phyloP scores from a whole-genome alignment of 1,140 invertebrate species.

The Bombyx mandarina region DNA sequence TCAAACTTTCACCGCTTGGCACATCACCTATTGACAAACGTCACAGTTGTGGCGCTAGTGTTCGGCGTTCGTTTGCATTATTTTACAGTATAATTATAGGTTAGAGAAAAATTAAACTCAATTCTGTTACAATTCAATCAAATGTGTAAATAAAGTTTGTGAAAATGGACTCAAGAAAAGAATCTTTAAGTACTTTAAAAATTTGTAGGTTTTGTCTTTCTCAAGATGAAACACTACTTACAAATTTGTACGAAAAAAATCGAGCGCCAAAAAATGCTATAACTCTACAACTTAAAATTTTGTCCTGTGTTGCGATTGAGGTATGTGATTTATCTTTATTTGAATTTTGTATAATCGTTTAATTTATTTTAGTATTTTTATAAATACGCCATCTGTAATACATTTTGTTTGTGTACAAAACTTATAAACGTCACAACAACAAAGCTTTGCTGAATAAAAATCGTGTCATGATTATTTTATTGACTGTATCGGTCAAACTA shows the following conservation, averaged over 20 bases:
- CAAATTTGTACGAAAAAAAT: constrained; percentile 76
- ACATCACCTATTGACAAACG: too few species aligned
- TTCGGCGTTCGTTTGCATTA: not conserved
- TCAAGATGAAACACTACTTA: constrained; percentile 70
- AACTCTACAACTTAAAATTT: constrained; percentile 79
- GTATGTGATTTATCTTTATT: constrained; percentile 59
- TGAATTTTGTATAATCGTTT: constrained; percentile 1
- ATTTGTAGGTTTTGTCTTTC: constrained; percentile 82
- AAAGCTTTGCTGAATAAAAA: not conserved
- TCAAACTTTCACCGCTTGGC: too few species aligned
- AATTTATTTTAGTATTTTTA: constrained; percentile 6
- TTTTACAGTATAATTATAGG: not conserved
- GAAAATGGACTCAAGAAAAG: constrained; percentile 75
- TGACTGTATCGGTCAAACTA: too few species aligned
- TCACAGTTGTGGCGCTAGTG: too few species aligned
- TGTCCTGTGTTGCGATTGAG: constrained; percentile 83
- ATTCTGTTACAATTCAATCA: not conserved
- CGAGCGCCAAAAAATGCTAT: constrained; percentile 70
- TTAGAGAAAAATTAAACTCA: constrained; percentile 1
- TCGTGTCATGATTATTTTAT: not conserved
- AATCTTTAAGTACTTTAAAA: constrained; percentile 72
- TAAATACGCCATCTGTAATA: constrained; percentile 31
- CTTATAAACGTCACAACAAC: constrained; percentile 29
- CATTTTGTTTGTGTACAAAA: constrained; percentile 23
- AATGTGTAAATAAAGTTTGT: constrained; percentile 13